A percentile compares a stretch with the other conserved stretches of the same genome.
phyloP scores from a whole-genome alignment of 2,888 invertebrate genomes.

The Listrodromus nycthemerus region DNA sequence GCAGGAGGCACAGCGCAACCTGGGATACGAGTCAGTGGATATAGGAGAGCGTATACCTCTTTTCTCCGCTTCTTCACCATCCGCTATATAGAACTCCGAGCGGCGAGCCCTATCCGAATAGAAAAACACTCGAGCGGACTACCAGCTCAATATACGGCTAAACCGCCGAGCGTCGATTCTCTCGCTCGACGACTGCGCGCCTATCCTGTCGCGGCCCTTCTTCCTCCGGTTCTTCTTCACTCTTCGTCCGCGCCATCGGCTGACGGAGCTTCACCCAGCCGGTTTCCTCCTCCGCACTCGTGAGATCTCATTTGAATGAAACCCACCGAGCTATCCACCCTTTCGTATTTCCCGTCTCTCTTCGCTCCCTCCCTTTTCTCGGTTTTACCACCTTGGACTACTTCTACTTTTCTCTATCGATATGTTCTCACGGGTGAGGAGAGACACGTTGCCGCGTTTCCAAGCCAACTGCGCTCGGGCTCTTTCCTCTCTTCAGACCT shows the following conservation, averaged over 20 bases:
- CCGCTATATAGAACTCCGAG: constrained; percentile 79
- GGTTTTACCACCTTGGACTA: constrained; percentile 63
- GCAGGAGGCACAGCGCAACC: constrained; percentile 62
- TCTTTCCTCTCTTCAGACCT: constrained; percentile 49
- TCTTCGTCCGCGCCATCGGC: constrained; percentile 33
- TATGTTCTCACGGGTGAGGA: constrained; percentile 71
- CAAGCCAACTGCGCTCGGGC: constrained; percentile 37
- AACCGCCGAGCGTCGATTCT: constrained; percentile 59
- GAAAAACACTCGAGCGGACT: constrained; percentile 82
- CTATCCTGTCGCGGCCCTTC: constrained; percentile 20
- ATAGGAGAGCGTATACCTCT: constrained; percentile 57
- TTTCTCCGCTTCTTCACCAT: constrained; percentile 11
- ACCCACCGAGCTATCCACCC: constrained; percentile 68
- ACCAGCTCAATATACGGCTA: constrained; percentile 63
- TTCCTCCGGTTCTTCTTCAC: constrained; percentile 49
- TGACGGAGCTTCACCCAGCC: constrained; percentile 16
- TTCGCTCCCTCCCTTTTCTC: constrained; percentile 68
- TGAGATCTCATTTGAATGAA: constrained; percentile 81
- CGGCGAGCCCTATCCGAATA: constrained; percentile 80
- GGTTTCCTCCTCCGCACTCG: constrained; percentile 37
- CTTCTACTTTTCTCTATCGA: constrained; percentile 71
- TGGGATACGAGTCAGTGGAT: constrained; percentile 64
- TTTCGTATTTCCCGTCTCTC: constrained; percentile 64
- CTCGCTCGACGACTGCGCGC: constrained; percentile 57
- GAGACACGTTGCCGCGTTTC: constrained; percentile 72